phyloP scores from a whole-genome alignment of 2,797 vertebrate species.

The Ptychobarbus kaznakovi region DNA sequence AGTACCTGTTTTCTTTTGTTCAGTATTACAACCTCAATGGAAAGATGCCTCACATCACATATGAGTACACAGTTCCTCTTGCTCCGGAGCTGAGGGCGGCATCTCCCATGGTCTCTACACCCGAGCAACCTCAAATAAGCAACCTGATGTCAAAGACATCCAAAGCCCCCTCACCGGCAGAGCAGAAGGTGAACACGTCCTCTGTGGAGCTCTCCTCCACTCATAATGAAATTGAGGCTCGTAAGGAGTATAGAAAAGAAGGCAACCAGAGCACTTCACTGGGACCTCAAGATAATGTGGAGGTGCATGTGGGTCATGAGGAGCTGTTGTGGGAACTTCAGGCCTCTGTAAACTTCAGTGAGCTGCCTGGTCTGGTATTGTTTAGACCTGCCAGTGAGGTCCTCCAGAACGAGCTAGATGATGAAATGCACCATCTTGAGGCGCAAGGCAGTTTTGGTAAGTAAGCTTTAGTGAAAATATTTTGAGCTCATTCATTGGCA shows the following conservation, averaged over 20 bases:
- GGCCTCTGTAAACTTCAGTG: constrained; percentile 68
- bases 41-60: constrained; percentile 88
- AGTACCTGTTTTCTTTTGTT: constrained; percentile 30
- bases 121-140: constrained; percentile 63
- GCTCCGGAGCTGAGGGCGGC: constrained; percentile 58
- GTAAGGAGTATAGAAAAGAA: constrained; percentile 26
- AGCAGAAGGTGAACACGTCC: constrained; percentile 31
- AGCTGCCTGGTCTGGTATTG: constrained; percentile 61
- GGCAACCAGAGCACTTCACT: constrained; percentile 65
- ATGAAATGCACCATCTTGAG: constrained; percentile 60
- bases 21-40: constrained; percentile 93
- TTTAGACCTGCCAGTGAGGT: constrained; percentile 64
- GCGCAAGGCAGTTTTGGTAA: constrained; percentile 69
- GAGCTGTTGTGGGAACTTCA: constrained; percentile 59
- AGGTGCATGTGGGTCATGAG: constrained; percentile 30
- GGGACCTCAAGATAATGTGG: constrained; percentile 46
- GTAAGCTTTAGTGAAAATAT: constrained; percentile 20
- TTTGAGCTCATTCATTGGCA: background rate
- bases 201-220: constrained; percentile 46
- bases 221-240: constrained; percentile 61
- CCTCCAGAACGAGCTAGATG: constrained; percentile 73
- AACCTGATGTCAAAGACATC: constrained; percentile 57
- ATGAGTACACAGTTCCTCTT: constrained; percentile 84
- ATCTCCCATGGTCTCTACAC: constrained; percentile 66
- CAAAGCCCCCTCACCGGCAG: constrained; percentile 18